Base-by-base conservation (phyloP, 1,140 invertebrate genomes). In the Diorhabda sublineata region DNA sequence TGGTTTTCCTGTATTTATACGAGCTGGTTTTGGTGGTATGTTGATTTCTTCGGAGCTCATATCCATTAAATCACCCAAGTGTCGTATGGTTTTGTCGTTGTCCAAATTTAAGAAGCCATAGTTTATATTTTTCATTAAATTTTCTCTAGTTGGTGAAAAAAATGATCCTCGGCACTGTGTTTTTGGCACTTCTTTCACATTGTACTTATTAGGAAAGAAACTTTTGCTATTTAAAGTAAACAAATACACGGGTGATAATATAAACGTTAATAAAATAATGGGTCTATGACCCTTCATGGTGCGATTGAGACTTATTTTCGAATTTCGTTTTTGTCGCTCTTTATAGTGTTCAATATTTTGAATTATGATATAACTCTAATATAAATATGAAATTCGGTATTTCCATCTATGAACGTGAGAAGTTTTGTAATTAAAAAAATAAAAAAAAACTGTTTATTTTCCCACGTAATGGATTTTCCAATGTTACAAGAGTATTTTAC, bases 21-120 rank as follows among this genome's bases (percentile, higher is more conserved):
- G 42, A 7, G 41, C 4, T 11, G 44, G 42, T n/a, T 42, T n/a
- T 45, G 7, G 42, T 43, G 57, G 57, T 5, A 41, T 11, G 7
- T 43, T 58, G 11, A 67, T 67, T 42, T 67, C 65, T 45, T 67
- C 65, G 5, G 65, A 67, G 9, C 42, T 59, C 58, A 67, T 59
- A 2, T 59, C 65, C 5, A 60, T n/a, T 6, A 67, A 42, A 45
- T 67, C 65, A 2, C 41, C 58, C n/a, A 67, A 26, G 57, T 57
- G 60, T 9, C 26, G 11, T 59, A 67, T 67, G 3, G 57, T 11
- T 60, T 59, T 11, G 11, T 66, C 52, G 44, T 60, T 8, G 7
- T 66, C 42, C 61, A 63, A 11, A 3, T 64, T 42, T 5, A 67
- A 58, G 42, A 60, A 67, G n/a, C 58, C 57, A 45, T 58, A 67